Percentiles rank a stretch among this genome's conserved stretches.
Evolutionary conservation across 2,888 invertebrate genomes (phyloP).

Genomic region (Mythimna impura): DNA sequence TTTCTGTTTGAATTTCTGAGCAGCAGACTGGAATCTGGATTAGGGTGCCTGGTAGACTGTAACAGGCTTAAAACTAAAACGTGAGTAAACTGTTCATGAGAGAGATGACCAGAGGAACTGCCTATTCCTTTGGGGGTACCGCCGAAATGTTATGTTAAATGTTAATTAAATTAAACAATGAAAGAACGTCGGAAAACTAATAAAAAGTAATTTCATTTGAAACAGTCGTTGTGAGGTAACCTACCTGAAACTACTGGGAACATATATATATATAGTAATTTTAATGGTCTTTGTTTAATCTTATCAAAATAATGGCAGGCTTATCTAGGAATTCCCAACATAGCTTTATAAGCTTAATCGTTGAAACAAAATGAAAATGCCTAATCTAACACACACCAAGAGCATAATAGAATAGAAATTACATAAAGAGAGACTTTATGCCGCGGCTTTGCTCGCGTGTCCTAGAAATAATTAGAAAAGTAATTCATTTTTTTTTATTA

Average conservation of each 20-base stretch:
- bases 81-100: no score
- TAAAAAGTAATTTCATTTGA: conserved; percentile 13
- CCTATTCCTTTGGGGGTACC: not conserved
- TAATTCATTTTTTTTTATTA: no score
- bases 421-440: not conserved
- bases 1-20: no score
- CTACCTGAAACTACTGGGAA: conserved; percentile 12
- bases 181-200: not conserved
- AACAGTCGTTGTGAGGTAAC: conserved; percentile 4
- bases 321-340: conserved; percentile 21
- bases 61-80: no score
- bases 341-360: not conserved
- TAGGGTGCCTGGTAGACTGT: no score
- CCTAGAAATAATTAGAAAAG: no score
- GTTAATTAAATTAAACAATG: not conserved
- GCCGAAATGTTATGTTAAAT: not conserved
- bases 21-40: no score
- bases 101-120: not conserved
- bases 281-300: conserved; percentile 22
- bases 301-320: conserved; percentile 24
- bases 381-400: not conserved
- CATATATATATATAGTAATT: not conserved
- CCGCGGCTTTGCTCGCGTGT: no score
- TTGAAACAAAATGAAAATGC: conserved; percentile 3
- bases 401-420: not conserved